Conservation (phyloP, 2,888 invertebrate genomes). For the Gonocerus acuteangulatus region DNA sequence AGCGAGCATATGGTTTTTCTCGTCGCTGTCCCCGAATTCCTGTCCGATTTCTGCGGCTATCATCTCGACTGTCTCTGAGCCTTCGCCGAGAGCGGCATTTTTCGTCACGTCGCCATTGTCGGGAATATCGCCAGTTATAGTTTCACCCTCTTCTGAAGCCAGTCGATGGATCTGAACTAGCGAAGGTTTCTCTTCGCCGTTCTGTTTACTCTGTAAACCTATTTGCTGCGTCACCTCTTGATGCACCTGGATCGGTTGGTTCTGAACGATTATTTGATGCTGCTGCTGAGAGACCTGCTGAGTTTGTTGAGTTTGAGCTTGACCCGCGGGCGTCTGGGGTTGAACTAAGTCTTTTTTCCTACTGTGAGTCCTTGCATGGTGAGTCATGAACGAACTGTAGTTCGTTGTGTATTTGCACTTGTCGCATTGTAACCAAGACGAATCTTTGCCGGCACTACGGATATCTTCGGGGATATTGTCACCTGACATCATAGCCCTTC, state of each 20-base stretch:
- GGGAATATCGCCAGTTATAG: conserved; percentile 5
- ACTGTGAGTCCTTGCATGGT: conserved; percentile 41
- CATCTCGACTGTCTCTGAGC: conserved; percentile 38
- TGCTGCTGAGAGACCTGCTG: conserved; percentile 11
- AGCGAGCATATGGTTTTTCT: conserved; percentile 25
- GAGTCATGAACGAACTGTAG: conserved; percentile 42
- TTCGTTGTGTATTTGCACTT: conserved; percentile 43
- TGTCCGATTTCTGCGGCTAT: conserved; percentile 37
- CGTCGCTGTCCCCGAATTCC: conserved; percentile 20
- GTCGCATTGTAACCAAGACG: conserved; percentile 43
- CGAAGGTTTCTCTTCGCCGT: conserved; percentile 20
- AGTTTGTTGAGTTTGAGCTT: not conserved
- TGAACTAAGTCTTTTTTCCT: conserved; percentile 35
- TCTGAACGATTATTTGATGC: conserved; percentile 5
- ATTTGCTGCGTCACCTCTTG: conserved; percentile 4
- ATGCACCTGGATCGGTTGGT: not conserved
- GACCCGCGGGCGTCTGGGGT: conserved; percentile 19
- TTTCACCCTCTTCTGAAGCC: not conserved
- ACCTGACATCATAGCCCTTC: conserved; percentile 27
- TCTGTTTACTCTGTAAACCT: conserved; percentile 11
- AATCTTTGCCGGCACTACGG: conserved; percentile 36
- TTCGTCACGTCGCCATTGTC: conserved; percentile 1
- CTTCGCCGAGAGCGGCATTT: conserved; percentile 1
- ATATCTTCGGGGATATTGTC: conserved; percentile 28
- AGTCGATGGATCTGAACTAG: conserved; percentile 15